These are phyloP conservation scores for Microctonus aethiopoides DNA, from an alignment of 2,888 invertebrate species.

Conservation along the genomic window DNA sequence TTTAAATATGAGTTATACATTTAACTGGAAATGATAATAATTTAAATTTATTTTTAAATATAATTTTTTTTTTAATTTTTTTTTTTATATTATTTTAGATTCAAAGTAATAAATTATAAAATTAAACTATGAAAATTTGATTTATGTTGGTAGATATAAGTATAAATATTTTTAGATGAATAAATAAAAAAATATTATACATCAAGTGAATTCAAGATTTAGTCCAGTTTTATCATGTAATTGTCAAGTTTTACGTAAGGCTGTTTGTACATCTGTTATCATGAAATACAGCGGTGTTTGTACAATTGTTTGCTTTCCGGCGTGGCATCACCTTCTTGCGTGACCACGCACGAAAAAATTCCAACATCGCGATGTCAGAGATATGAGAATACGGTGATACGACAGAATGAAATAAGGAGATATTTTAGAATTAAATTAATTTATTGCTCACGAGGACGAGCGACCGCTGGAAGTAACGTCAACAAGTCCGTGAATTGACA, in stretches of 20 bases:
- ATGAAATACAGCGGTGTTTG: conserved; percentile 65
- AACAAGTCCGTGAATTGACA: conserved; percentile 25
- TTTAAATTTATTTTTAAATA: no score
- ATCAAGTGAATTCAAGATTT: conserved; percentile 24
- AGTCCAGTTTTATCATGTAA: conserved; percentile 51
- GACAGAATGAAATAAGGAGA: conserved; percentile 32
- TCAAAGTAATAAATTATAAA: no score
- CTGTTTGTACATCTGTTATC: conserved; percentile 66
- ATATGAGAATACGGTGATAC: conserved; percentile 4
- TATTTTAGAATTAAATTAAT: conserved; percentile 47
- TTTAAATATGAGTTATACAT: no score
- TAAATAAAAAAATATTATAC: conserved; percentile 10
- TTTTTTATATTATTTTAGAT: no score
- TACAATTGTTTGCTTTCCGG: conserved; percentile 65
- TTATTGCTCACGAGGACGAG: conserved; percentile 37
- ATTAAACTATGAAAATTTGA: no score
- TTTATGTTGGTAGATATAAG: background rate
- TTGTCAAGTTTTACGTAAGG: conserved; percentile 65
- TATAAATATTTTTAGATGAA: background rate
- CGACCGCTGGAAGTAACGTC: conserved; percentile 5
- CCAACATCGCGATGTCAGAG: conserved; percentile 25
- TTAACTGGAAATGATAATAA: no score
- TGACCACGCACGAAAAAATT: conserved; percentile 59
- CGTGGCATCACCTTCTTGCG: conserved; percentile 48
- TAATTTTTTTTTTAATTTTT: no score